Evolutionary conservation across 2,888 invertebrate species (phyloP).

Genomic region (Apodemia mormo): DNA sequence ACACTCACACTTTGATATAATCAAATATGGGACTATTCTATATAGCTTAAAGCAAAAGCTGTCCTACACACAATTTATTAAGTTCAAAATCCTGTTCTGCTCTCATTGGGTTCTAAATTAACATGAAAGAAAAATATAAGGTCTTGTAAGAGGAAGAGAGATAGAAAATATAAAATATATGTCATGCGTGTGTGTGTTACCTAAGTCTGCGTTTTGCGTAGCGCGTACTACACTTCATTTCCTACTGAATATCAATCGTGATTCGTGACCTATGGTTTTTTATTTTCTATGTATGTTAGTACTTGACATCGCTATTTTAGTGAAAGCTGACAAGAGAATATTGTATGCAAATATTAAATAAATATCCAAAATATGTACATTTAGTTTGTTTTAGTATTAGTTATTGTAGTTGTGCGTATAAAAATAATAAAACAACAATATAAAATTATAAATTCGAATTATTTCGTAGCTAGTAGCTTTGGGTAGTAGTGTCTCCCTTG

Average conservation of each 20-base stretch:
- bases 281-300: too few relatives aligned
- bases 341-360: neutral
- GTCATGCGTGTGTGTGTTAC: neutral
- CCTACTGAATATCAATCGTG: constrained; percentile 7
- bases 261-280: neutral
- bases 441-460: neutral
- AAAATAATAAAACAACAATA: neutral
- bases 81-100: neutral
- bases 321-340: neutral
- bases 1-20: constrained; percentile 53
- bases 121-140: constrained; percentile 5
- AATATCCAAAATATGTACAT: neutral
- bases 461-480: constrained; percentile 44
- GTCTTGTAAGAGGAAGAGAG: neutral
- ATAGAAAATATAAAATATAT: neutral
- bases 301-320: neutral
- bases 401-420: neutral
- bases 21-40: constrained; percentile 18
- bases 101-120: neutral
- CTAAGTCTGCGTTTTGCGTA: neutral
- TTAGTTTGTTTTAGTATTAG: too few relatives aligned
- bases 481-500: constrained; percentile 23
- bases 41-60: neutral
- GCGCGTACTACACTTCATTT: neutral
- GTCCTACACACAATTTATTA: neutral